Percentiles rank a stretch among this genome's conserved stretches.
phyloP scores from a whole-genome alignment of 2,888 invertebrate genomes.

The Alviniconcha strummeri region DNA sequence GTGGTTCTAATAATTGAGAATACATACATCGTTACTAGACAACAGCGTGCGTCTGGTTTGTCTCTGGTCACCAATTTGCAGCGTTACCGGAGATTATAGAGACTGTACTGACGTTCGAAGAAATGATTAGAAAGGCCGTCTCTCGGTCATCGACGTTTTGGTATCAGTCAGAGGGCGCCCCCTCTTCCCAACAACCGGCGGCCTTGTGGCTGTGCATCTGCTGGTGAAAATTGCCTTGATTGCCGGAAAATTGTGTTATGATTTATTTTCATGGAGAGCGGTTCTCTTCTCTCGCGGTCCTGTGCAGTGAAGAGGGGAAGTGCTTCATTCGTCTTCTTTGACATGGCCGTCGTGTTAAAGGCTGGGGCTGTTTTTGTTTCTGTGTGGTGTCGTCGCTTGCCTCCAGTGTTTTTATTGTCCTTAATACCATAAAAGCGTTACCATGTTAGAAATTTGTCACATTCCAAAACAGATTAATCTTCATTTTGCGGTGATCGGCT shows the following conservation, averaged over 20 bases:
- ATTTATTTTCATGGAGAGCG: constrained; percentile 10
- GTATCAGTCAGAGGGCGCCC: too few species aligned
- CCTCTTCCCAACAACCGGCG: too few species aligned
- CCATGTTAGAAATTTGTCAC: not conserved
- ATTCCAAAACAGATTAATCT: not conserved
- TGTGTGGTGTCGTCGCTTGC: too few species aligned
- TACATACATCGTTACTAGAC: too few species aligned
- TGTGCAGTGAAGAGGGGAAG: not conserved
- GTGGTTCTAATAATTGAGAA: too few species aligned
- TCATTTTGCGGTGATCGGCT: not conserved
- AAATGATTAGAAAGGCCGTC: too few species aligned
- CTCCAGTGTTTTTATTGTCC: not conserved
- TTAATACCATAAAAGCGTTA: not conserved
- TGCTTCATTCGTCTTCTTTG: constrained; percentile 21
- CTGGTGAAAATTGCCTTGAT: constrained; percentile 21
- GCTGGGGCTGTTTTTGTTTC: too few species aligned
- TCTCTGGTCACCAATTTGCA: too few species aligned
- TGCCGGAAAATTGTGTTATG: constrained; percentile 23
- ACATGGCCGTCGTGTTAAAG: not conserved
- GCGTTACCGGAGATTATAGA: too few species aligned
- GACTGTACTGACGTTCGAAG: too few species aligned
- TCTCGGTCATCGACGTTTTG: too few species aligned
- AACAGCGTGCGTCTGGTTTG: too few species aligned
- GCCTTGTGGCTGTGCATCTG: not conserved
- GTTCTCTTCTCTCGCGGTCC: not conserved